phyloP scores from a whole-genome alignment of 2,888 invertebrate genomes.

The Cryptophagus acutangulus region DNA sequence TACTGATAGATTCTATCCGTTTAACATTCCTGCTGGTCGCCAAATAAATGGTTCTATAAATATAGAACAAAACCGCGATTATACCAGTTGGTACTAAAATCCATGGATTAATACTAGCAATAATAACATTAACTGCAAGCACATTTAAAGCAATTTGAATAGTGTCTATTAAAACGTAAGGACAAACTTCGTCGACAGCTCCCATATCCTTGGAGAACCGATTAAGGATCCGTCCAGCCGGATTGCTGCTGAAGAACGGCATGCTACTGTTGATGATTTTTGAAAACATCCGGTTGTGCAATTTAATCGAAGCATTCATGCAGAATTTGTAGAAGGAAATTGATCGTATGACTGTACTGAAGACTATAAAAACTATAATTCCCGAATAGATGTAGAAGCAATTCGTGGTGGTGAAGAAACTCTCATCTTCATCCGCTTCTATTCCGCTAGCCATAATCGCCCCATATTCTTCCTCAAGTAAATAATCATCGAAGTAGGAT shows the following conservation, averaged over 20 bases:
- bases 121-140: conserved; percentile 67
- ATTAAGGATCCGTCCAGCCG: conserved; percentile 60
- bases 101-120: conserved; percentile 67
- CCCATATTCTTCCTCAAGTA: conserved; percentile 4
- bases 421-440: conserved; percentile 12
- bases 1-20: conserved; percentile 63
- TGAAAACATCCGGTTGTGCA: conserved; percentile 52
- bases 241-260: conserved; percentile 65
- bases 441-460: background rate
- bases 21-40: conserved; percentile 70
- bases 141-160: conserved; percentile 52
- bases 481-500: background rate
- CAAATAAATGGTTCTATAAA: conserved; percentile 64
- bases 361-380: conserved; percentile 37
- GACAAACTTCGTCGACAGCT: conserved; percentile 52
- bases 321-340: conserved; percentile 51
- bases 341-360: conserved; percentile 48
- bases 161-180: conserved; percentile 50
- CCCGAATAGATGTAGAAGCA: conserved; percentile 33
- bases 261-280: conserved; percentile 60
- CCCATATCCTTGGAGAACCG: conserved; percentile 69
- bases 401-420: conserved; percentile 27
- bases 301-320: conserved; percentile 51
- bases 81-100: conserved; percentile 61
- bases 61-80: conserved; percentile 61